Base-by-base conservation (phyloP, 2,888 invertebrate genomes). In the Schizotus pectinicornis region DNA sequence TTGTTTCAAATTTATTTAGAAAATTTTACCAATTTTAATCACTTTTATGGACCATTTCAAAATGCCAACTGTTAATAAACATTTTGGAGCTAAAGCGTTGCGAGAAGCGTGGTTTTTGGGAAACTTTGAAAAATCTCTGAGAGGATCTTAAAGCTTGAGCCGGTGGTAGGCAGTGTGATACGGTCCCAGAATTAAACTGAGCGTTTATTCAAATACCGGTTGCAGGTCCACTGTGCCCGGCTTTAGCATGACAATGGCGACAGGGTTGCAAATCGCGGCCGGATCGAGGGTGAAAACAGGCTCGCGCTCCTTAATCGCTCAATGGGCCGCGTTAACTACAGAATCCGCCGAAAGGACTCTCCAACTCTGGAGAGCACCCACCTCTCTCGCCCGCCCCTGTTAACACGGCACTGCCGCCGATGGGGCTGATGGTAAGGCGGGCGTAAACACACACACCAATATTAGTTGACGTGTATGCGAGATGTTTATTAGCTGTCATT, bases 271-370 rank as follows among this genome's bases (percentile, higher is more conserved):
- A 41, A 53, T 42, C 53, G 46, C 35, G 37, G 51, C 47, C 22
- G 22, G 22, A 22, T 22, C 22, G 57, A 64, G 69, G 69, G 68
- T 63, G 66, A 67, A 67, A 70, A 68, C 69, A 62, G 65, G 64
- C 62, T 65, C 64, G 63, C 62, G 67, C 65, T 68, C 55, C 67
- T 70, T 70, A 65, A 69, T 68, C 67, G 66, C 58, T 69, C 69
- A 67, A 70, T 70, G 63, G 66, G 59, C 63, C 62, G 70, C 61
- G 58, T 56, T 66, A 65, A 66, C 43, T 68, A 61, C 63, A 59
- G 61, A 59, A 63, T 58, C 60, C 56, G 49, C 47, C 45, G 35
- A 52, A 39, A 64, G 61, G 36, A 45, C 57, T 46, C 61, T 61
- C 59, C 56, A 66, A n/a, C 54, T 60, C 60, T 50, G 30, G 36